A percentile compares a stretch with the other conserved stretches of the same genome.
Conservation (phyloP, 2,113 vertebrate species). For the Elaphurus davidianus region DNA sequence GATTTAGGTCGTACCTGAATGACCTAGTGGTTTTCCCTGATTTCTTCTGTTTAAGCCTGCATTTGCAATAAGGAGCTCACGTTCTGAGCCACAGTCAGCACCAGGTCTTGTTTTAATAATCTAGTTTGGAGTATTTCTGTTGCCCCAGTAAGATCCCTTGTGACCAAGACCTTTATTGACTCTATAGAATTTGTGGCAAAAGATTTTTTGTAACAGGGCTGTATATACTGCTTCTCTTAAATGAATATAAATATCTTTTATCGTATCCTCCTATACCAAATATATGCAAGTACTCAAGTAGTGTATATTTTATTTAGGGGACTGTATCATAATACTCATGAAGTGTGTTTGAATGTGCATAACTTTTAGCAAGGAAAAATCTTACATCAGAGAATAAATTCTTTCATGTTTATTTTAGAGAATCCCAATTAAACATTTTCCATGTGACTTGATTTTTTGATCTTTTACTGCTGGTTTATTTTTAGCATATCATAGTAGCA, state of each 20-base stretch:
- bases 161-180: background rate
- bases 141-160: background rate
- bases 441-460: conserved; percentile 52
- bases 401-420: conserved; percentile 41
- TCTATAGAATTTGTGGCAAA: background rate
- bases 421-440: conserved; percentile 25
- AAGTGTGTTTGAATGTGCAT: background rate
- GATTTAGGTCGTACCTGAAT: background rate
- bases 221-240: conserved; percentile 3
- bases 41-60: background rate
- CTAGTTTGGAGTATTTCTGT: background rate
- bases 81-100: background rate
- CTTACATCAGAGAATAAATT: conserved; percentile 32
- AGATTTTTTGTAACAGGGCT: background rate
- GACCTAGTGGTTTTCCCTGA: background rate
- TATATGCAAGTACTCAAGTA: background rate
- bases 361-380: conserved; percentile 2
- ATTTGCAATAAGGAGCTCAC: background rate
- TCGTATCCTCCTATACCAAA: background rate
- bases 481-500: conserved; percentile 38
- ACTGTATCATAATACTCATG: background rate
- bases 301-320: background rate
- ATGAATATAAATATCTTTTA: background rate
- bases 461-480: conserved; percentile 34
- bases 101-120: background rate